Conservation (phyloP, 1,140 invertebrate species). For the Lordiphosa clarofinis region DNA sequence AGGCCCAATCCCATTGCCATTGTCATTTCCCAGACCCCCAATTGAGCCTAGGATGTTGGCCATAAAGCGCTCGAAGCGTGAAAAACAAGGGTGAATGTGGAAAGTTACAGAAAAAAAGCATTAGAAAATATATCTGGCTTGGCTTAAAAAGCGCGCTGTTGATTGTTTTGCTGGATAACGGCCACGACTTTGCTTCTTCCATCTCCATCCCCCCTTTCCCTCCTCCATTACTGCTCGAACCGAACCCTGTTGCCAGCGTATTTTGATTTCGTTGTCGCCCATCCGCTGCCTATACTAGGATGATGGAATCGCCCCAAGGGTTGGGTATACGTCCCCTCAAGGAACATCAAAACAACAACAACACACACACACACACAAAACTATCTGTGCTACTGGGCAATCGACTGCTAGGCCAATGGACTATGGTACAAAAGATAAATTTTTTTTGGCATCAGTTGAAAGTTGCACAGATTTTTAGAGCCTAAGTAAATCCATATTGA, state of each 20-base stretch:
- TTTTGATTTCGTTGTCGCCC: slow-evolving; percentile 57
- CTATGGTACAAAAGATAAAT: background rate
- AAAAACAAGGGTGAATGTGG: slow-evolving; percentile 75
- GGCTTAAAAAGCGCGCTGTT: slow-evolving; percentile 77
- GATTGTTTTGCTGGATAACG: slow-evolving; percentile 76
- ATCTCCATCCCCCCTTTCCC: slow-evolving; percentile 4
- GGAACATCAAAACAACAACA: slow-evolving; percentile 5
- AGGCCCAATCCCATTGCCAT: slow-evolving; percentile 56
- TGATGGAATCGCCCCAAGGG: slow-evolving; percentile 50
- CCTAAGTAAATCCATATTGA: too few species aligned
- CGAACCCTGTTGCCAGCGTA: slow-evolving; percentile 43
- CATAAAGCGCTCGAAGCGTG: slow-evolving; percentile 75
- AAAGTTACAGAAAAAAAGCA: slow-evolving; percentile 77
- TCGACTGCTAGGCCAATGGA: slow-evolving; percentile 22
- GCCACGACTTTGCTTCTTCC: slow-evolving; percentile 30
- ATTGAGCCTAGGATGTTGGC: slow-evolving; percentile 45
- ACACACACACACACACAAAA: slow-evolving; percentile 29
- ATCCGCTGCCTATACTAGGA: slow-evolving; percentile 29
- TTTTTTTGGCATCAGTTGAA: too few species aligned
- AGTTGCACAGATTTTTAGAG: too few species aligned
- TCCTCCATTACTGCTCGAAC: slow-evolving; percentile 1
- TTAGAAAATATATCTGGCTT: slow-evolving; percentile 75
- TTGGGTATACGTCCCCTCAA: slow-evolving; percentile 12
- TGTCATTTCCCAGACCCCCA: slow-evolving; percentile 49
- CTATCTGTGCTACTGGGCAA: slow-evolving; percentile 74